Evolutionary conservation across 1,140 invertebrate genomes (phyloP).

Genomic region (Druon quercuslanigerum): DNA sequence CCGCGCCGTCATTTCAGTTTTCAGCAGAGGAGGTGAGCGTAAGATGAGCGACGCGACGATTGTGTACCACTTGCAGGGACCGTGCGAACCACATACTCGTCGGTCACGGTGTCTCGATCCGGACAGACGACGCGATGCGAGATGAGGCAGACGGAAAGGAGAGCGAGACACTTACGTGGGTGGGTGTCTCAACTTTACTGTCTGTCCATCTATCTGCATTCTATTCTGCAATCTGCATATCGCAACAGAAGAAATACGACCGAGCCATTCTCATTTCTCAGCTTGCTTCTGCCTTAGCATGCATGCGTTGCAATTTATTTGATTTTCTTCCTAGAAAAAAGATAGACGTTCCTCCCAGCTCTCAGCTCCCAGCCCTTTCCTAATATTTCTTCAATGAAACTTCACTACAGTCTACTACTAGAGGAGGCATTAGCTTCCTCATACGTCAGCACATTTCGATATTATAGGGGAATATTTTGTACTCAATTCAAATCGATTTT

Average conservation of each 20-base stretch:
- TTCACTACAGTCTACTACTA: background rate
- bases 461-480: no score
- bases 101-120: slow-evolving; percentile 57
- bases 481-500: no score
- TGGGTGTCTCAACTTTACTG: slow-evolving; percentile 51
- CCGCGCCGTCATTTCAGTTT: slow-evolving; percentile 44
- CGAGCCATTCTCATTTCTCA: background rate
- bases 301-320: background rate
- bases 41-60: slow-evolving; percentile 60
- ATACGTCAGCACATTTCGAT: no score
- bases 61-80: slow-evolving; percentile 54
- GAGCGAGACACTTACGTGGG: slow-evolving; percentile 58
- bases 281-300: no score
- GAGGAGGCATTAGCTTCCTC: no score
- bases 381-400: background rate
- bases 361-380: background rate
- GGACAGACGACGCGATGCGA: slow-evolving; percentile 58
- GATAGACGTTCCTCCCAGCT: no score
- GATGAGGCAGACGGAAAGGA: slow-evolving; percentile 59
- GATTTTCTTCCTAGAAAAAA: background rate
- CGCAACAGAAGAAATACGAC: background rate
- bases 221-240: slow-evolving; percentile 7
- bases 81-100: slow-evolving; percentile 53
- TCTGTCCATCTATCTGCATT: slow-evolving; percentile 44
- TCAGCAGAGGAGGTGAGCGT: slow-evolving; percentile 36